Evolutionary conservation across 2,113 vertebrate genomes (phyloP).

Genomic region (Benitochromis conjunctus): DNA sequence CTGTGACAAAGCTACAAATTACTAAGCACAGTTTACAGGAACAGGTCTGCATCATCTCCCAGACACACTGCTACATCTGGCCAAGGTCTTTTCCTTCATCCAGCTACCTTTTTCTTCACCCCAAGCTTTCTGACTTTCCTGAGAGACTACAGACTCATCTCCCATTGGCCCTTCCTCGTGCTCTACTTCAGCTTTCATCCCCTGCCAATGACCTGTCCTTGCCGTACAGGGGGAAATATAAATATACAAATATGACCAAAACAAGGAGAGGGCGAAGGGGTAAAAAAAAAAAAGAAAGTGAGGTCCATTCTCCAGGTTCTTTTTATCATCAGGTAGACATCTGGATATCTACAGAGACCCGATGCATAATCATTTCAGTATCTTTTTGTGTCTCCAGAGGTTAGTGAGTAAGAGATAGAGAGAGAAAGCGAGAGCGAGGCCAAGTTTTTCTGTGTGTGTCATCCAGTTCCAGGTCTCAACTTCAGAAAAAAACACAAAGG

Average conservation of each 20-base stretch:
- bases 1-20: not conserved
- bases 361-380: slow-evolving; percentile 34
- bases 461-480: not conserved
- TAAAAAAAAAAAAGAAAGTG: not conserved
- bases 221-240: not conserved
- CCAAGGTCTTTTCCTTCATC: not conserved
- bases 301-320: slow-evolving; percentile 10
- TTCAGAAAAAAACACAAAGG: slow-evolving; percentile 32
- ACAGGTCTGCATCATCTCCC: not conserved
- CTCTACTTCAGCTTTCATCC: slow-evolving; percentile 54
- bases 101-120: not conserved
- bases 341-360: slow-evolving; percentile 42
- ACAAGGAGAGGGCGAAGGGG: not conserved
- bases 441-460: slow-evolving; percentile 2
- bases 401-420: slow-evolving; percentile 3
- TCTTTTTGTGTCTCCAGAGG: slow-evolving; percentile 22
- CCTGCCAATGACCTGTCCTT: slow-evolving; percentile 41
- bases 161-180: slow-evolving; percentile 6
- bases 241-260: slow-evolving; percentile 24
- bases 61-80: not conserved
- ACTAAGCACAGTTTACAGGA: not conserved
- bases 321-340: slow-evolving; percentile 40
- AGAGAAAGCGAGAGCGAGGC: not conserved
- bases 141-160: slow-evolving; percentile 9
- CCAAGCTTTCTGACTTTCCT: slow-evolving; percentile 1